Base-by-base conservation (phyloP, 2,113 vertebrate species). In the Climacteris rufus region DNA sequence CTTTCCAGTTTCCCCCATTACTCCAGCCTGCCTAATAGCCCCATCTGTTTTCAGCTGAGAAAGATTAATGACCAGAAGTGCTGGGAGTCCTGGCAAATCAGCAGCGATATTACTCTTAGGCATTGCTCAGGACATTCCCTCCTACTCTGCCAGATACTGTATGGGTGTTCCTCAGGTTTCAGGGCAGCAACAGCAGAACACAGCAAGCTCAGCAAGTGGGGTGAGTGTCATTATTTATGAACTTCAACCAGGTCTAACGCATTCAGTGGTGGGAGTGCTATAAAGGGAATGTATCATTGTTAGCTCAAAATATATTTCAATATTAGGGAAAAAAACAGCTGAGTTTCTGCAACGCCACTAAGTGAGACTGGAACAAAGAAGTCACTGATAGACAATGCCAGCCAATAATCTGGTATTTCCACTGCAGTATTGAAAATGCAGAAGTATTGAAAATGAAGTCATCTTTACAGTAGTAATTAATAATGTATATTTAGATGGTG, bases 41-140 rank as follows among this genome's bases (percentile, higher is more conserved):
- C 91, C 94, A 95, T 97, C 95, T 95, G 93, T 19, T 96, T 95
- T 96, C 44, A 3, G 86, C 90, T 94, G 85, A 93, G 94, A 78
- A 93, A 89, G 92, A 95, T 93, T 94, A 95, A 97, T 93, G 96
- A 82, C 56, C 69, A 56, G 65, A 60, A 90, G 76, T 80, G 56
- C 86, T 83, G 74, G 72, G 61, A 95, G 86, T 94, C 88, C 86
- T 92, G 88, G 90, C 83, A 87, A 82, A 96, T 95, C 94, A 93
- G 86, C 90, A 71, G 80, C 92, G 72, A 83, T 75, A 80, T 94
- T 93, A 88, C 63, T 95, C 92, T 96, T 83, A 71, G 72, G 56
- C 52, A 68, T 86, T 90, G 71, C 68, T 63, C 44, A 40, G 81
- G 83, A 93, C 83, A 75, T 81, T 90, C 76, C 65, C 74, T 66